Evolutionary conservation across 1,140 invertebrate species (phyloP).

Genomic region (Musca vetustissima): DNA sequence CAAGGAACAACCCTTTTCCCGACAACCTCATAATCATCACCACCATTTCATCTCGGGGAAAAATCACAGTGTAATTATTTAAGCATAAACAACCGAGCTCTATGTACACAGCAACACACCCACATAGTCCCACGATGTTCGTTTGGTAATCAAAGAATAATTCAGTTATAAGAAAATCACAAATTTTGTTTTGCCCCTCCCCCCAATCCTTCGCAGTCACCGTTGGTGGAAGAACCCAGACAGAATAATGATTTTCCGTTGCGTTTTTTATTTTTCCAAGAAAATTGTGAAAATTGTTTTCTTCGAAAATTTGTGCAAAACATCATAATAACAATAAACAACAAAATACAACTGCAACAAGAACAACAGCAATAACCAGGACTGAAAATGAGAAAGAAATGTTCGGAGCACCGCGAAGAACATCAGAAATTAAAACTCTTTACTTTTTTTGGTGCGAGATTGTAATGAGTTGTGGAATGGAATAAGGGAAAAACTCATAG

Average conservation of each 20-base stretch:
- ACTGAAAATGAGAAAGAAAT: too few species aligned
- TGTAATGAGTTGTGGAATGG: too few species aligned
- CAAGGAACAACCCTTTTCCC: slow-evolving; percentile 2
- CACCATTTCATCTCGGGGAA: neutral
- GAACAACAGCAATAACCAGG: slow-evolving; percentile 2
- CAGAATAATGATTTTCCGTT: too few species aligned
- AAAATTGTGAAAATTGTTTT: too few species aligned
- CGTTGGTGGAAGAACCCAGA: too few species aligned
- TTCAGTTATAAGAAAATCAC: slow-evolving; percentile 53
- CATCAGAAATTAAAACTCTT: neutral
- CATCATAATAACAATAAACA: slow-evolving; percentile 2
- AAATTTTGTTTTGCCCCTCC: neutral
- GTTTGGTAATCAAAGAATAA: slow-evolving; percentile 49
- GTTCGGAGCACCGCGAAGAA: neutral
- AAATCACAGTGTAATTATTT: neutral
- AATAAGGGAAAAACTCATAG: too few species aligned
- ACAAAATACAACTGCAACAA: neutral
- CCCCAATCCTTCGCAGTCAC: too few species aligned
- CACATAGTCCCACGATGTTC: neutral
- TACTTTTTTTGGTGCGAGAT: too few species aligned
- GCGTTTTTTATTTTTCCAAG: too few species aligned
- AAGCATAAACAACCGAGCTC: neutral
- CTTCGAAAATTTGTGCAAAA: neutral
- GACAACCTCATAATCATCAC: neutral
- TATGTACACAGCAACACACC: too few species aligned